A percentile compares a stretch with the other conserved stretches of the same genome.
Evolutionary conservation across 2,888 invertebrate genomes (phyloP).

Genomic region (Hesperia comma): DNA sequence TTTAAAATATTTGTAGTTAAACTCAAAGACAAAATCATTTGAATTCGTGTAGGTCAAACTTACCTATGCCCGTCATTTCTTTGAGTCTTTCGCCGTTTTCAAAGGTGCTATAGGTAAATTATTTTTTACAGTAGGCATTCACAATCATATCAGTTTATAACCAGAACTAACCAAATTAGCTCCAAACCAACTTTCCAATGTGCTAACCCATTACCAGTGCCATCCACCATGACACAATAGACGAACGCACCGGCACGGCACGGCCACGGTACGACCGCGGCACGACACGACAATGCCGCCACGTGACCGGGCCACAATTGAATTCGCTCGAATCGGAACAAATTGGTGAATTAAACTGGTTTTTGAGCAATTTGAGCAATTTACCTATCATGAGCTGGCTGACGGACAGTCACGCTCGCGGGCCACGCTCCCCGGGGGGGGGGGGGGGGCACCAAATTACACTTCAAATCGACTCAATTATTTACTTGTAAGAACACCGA

Average conservation of each 20-base stretch:
- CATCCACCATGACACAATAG: conserved; percentile 15
- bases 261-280: conserved; percentile 12
- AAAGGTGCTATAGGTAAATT: no score
- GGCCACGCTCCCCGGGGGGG: conserved; percentile 41
- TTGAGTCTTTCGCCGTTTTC: no score
- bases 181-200: no score
- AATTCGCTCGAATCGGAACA: conserved; percentile 68
- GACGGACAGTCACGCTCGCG: conserved; percentile 50
- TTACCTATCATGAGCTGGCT: conserved; percentile 64
- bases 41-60: no score
- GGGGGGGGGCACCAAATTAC: neutral
- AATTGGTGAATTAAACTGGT: conserved; percentile 71
- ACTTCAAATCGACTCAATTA: conserved; percentile 3
- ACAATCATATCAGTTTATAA: no score
- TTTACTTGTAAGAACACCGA: conserved; percentile 1
- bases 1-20: no score
- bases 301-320: conserved; percentile 47
- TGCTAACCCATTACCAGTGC: neutral
- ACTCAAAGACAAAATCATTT: no score
- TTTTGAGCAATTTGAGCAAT: conserved; percentile 53
- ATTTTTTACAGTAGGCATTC: no score
- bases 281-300: conserved; percentile 24
- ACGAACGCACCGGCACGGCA: conserved; percentile 13
- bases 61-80: no score
- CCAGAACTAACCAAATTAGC: no score